A percentile compares a stretch with the other conserved stretches of the same genome.
Conservation (phyloP, 1,140 invertebrate species). For the Panagrolaimus sp. region DNA sequence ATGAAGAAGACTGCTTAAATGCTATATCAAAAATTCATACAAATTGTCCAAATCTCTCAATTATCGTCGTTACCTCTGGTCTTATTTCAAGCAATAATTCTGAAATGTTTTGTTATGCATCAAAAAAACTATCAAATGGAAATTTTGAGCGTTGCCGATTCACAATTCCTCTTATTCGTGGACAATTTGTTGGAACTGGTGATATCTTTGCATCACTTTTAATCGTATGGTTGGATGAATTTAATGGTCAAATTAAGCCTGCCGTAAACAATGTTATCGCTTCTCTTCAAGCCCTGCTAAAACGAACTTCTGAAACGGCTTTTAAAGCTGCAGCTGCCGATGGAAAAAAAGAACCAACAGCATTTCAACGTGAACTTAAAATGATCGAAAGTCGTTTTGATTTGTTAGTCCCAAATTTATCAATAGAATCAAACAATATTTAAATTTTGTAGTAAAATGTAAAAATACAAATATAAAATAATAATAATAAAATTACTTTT, state of each 20-base stretch:
- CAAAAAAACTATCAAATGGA: background rate
- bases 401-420: conserved; percentile 5
- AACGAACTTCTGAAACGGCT: conserved; percentile 32
- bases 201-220: conserved; percentile 43
- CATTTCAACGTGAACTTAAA: background rate
- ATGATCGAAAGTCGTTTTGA: conserved; percentile 7
- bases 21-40: conserved; percentile 36
- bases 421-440: background rate
- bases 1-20: conserved; percentile 38
- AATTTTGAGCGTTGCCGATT: conserved; percentile 20
- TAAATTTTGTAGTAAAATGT: background rate
- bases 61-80: conserved; percentile 40
- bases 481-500: background rate
- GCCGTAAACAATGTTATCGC: conserved; percentile 33
- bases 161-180: conserved; percentile 34
- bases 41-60: conserved; percentile 15
- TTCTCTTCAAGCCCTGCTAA: conserved; percentile 39
- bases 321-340: conserved; percentile 17
- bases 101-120: conserved; percentile 31
- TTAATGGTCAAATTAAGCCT: conserved; percentile 26
- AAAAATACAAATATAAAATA: background rate
- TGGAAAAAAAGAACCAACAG: background rate
- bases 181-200: conserved; percentile 39
- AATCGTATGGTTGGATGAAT: conserved; percentile 42
- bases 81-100: conserved; percentile 12